Evolutionary conservation across 2,113 vertebrate species (phyloP), one percentile per base, ranked within the genome.

Genomic region (Ariopsis seemanni): DNA sequence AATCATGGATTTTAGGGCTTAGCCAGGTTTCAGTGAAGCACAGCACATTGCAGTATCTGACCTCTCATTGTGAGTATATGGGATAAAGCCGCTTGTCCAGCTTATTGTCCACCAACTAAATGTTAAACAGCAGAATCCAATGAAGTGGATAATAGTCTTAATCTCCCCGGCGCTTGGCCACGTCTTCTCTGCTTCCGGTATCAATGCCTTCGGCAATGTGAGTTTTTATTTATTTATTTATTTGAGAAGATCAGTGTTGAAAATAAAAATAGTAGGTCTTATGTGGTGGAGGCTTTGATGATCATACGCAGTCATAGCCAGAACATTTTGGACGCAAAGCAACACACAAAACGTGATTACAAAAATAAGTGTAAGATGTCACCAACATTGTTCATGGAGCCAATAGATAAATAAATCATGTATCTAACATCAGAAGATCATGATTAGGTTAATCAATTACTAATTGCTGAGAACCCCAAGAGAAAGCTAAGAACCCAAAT

Each of bases 1-100:
- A 77, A 25, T 52, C 74, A 77, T 77, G 74, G 48, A 77, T 77
- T 52, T 77, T 25, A 52, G 48, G 42, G 72, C 42, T 48, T 75
- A 75, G 74, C 6, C 17, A n/a, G 74, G 74, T 77, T 77, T 52
- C 48, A 2, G 18, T 77, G 74, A 25, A 77, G 74, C 74, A 12
- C 74, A 77, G 48, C 74, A 50, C 48, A 52, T 77, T 52, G 48
- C 7, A 4, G 48, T 77, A 77, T 77, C 74, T 77, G 74, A 52
- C 48, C 71, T 74, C 34, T 48, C 34, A 42, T 48, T 74, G 34
- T 48, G 34, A 74, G 71, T 74, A 74, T 48, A 48, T 50, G 71
- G 20, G 71, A 48, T 74, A 50, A 74, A 48, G 71, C 34, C 48
- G 71, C 71, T 74, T 4, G 42, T 74, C 30, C 34, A 74, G 48